A percentile compares a stretch with the other conserved stretches of the same genome.
Conservation (phyloP, 2,797 vertebrate species). For the Hydrocynus forskahlii region DNA sequence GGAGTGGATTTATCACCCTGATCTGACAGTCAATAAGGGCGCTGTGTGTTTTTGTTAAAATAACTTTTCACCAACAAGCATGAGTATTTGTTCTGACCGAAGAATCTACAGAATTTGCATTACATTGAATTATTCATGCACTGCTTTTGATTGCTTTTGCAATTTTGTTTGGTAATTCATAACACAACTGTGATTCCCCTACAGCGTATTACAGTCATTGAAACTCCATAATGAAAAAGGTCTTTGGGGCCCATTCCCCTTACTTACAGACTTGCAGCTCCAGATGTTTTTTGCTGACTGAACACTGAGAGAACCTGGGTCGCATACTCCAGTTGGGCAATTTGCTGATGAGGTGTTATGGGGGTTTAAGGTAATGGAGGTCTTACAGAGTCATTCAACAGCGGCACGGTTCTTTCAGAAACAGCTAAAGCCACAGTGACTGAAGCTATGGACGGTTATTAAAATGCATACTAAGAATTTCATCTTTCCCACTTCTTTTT, state of each 20-base stretch:
- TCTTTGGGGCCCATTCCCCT: constrained; percentile 18
- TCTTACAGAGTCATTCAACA: constrained; percentile 36
- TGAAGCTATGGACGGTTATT: not conserved
- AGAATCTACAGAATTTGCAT: not conserved
- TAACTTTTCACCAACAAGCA: constrained; percentile 7
- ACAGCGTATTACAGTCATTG: constrained; percentile 32
- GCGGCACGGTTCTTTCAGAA: constrained; percentile 27
- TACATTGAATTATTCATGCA: constrained; percentile 19
- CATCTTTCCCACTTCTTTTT: not conserved
- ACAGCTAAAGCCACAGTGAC: constrained; percentile 11
- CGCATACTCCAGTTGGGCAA: not conserved
- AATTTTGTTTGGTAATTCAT: constrained; percentile 52
- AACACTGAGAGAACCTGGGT: constrained; percentile 4
- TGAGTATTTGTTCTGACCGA: not conserved
- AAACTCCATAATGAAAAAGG: constrained; percentile 34
- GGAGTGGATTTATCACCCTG: constrained; percentile 43
- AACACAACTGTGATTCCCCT: constrained; percentile 34
- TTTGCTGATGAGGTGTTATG: constrained; percentile 52
- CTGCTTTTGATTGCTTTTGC: constrained; percentile 51
- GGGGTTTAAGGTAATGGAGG: constrained; percentile 29
- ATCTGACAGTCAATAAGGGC: constrained; percentile 19
- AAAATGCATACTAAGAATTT: not conserved
- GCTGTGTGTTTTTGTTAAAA: constrained; percentile 18
- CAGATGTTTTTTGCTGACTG: constrained; percentile 30
- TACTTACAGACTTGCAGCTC: constrained; percentile 28